These are phyloP conservation scores for Dipodomys ordii DNA, from an alignment of 2,113 vertebrate species.

Conservation along the genomic window DNA sequence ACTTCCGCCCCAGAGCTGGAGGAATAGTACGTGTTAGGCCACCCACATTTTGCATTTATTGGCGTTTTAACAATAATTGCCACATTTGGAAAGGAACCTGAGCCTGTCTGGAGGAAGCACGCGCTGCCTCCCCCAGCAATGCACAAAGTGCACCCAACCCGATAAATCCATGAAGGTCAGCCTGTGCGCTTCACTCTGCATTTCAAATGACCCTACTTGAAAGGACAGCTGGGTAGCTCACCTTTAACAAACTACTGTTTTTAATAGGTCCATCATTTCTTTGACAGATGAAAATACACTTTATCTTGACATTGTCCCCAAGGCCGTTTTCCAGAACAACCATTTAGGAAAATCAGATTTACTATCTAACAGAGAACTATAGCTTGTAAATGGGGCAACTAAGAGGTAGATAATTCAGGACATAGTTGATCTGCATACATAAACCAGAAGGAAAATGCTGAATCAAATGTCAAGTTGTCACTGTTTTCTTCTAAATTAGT, in stretches of 20 bases:
- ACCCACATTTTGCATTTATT: not conserved
- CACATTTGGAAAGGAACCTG: not conserved
- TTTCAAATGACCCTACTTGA: not conserved
- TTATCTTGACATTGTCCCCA: not conserved
- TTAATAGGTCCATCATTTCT: not conserved
- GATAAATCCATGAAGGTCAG: rapidly evolving
- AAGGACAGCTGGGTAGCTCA: not conserved
- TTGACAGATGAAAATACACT: not conserved
- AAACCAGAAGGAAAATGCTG: conserved; percentile 14
- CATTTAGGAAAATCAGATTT: conserved; percentile 45
- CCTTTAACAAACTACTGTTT: not conserved
- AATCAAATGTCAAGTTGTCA: conserved; percentile 13
- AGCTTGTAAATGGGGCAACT: conserved; percentile 2
- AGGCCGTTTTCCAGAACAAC: not conserved
- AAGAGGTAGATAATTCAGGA: conserved; percentile 25
- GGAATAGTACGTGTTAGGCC: not conserved
- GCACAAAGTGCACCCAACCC: not conserved
- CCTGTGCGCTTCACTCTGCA: not conserved
- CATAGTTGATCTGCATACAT: not conserved
- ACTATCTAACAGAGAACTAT: conserved; percentile 31
- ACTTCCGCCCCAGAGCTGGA: not conserved
- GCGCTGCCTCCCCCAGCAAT: not conserved
- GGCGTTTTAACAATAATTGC: not conserved
- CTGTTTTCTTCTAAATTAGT: conserved; percentile 27
- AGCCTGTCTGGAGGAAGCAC: not conserved